Evolutionary conservation across 2,113 vertebrate genomes (phyloP), one percentile per base, ranked within the genome.

Genomic region (Andinoacara biseriatus): DNA sequence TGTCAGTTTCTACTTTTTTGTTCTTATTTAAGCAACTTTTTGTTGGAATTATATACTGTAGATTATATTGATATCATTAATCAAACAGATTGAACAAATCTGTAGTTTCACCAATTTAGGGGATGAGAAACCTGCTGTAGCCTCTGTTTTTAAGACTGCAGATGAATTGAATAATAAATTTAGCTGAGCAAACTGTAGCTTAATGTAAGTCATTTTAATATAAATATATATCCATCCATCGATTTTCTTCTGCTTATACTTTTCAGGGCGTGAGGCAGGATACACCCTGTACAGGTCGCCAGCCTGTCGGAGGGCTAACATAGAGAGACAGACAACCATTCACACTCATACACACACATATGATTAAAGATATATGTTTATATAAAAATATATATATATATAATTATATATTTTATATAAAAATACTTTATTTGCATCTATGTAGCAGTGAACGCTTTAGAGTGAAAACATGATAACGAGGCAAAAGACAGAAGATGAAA

Each of bases 381-480:
- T 33, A 33, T 33, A 33, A 33, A 33, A 33, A 7, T 33, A 33
- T 33, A 33, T n/a, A n/a, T 29, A 31, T 31, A 31, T 33, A 7
- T 33, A 33, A 33, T 33, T 7, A 33, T 33, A 33, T 33, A 33
- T 33, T 7, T 33, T 33, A 33, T 38, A 38, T 38, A 38, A 38
- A 35, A 2, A 38, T 14, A 49, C 56, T 74, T 38, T 65, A 22
- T 22, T 77, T 80, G 58, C 26, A 33, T 80, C 63, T 13, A 52
- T 38, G 58, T 10, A 43, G 74, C 75, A 59, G 69, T 22, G 74
- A 77, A 78, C 49, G 76, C 74, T 26, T 74, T 56, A 78, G 58
- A 83, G 75, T 6, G 29, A 46, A 46, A 72, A 57, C 38, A n/a
- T 62, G 18, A 88, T 40, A 89, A 80, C 80, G 62, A 46, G 24